Base-by-base conservation (phyloP, 2,113 vertebrate genomes). In the Mormyrus iriodes region DNA sequence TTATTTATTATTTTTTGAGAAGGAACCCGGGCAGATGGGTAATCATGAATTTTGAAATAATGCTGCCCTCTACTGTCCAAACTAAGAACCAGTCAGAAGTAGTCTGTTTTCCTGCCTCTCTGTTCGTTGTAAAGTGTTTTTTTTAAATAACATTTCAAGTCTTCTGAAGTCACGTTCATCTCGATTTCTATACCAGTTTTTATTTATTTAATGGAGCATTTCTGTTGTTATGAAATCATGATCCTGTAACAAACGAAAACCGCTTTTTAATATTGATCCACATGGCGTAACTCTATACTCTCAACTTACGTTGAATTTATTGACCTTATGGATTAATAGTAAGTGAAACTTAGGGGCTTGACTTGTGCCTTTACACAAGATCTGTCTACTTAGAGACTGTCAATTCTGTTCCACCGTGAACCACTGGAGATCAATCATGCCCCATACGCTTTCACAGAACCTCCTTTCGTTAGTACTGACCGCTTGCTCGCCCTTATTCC, bases 41-140 rank as follows among this genome's bases (percentile, higher is more conserved):
- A 39, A 79, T 79, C 35, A 7, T 79, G 73, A 39, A 79, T 19
- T 53, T 35, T 53, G 51, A 19, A 24, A 24, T 42, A 42, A 89
- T 88, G 86, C 69, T 89, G 92, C 83, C 88, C 93, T 88, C 93
- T 94, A 90, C 90, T 85, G 95, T 90, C 85, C 12, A n/a, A 90
- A 0, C 24, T 21, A 0, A 13, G 55, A 0, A 90, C 89, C 48
- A 12, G 21, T 12, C 27, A 39, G 61, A 52, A 1, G 0, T 24
- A 8, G 24, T 27, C 58, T 65, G 58, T 52, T 86, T 19, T 21
- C 48, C n/a, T 85, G 31, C 3, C 69, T 39, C 35, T 5, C 15
- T 76, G 39, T 84, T 48, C 17, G 17, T 6, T 44, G 21, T 84
- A 42, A 84, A 42, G 76, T 35, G 15, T 13, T 82, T 76, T 3